Evolutionary conservation across 2,113 vertebrate species (phyloP).

Genomic region (Pachycephala philippinensis): DNA sequence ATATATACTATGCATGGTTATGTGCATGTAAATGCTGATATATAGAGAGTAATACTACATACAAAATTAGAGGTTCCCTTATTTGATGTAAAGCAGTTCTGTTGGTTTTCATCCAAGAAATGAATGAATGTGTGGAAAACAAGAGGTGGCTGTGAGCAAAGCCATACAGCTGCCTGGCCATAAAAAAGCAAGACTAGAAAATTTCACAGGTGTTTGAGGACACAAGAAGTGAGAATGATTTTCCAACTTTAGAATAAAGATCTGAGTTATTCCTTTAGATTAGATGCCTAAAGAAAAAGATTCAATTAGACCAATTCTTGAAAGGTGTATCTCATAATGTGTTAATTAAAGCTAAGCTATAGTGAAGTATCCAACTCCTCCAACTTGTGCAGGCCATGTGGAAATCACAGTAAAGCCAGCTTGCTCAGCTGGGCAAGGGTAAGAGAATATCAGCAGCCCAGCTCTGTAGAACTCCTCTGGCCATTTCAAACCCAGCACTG

Average conservation of each 20-base stretch:
- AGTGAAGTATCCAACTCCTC: background rate
- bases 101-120: background rate
- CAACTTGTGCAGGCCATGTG: background rate
- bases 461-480: background rate
- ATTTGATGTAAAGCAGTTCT: background rate
- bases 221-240: background rate
- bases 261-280: background rate
- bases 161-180: background rate
- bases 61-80: background rate
- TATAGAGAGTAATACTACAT: background rate
- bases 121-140: background rate
- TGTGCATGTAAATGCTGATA: background rate
- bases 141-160: background rate
- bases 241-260: background rate
- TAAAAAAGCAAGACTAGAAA: background rate
- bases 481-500: background rate
- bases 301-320: background rate
- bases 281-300: background rate
- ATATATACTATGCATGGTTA: background rate
- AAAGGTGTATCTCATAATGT: background rate
- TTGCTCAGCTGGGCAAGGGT: background rate
- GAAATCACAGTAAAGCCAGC: background rate
- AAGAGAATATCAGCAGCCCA: background rate
- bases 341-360: background rate
- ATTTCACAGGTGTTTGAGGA: background rate